A percentile compares a stretch with the other conserved stretches of the same genome.
phyloP scores from a whole-genome alignment of 2,797 vertebrate species.

The Pseudomugil tenellus region DNA sequence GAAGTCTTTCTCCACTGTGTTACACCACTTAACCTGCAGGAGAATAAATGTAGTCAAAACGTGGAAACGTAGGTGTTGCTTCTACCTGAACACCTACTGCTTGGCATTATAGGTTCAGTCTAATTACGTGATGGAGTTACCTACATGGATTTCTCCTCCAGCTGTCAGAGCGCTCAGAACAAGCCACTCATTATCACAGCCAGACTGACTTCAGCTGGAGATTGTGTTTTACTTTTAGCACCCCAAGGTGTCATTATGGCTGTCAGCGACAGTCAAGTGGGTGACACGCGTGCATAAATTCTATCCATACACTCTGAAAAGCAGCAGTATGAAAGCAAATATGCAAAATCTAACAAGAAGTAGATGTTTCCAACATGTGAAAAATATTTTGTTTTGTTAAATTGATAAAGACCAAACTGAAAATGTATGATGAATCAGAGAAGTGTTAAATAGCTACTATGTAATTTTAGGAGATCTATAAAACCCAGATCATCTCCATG shows the following conservation, averaged over 20 bases:
- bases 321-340: constrained; percentile 2
- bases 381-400: no score
- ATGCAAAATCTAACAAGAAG: constrained; percentile 5
- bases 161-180: constrained; percentile 84
- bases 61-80: constrained; percentile 87
- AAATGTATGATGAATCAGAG: no score
- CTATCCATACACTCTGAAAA: constrained; percentile 26
- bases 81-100: constrained; percentile 90
- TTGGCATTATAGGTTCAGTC: constrained; percentile 84
- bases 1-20: constrained; percentile 24
- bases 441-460: no score
- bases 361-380: no score
- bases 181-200: constrained; percentile 89
- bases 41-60: constrained; percentile 59
- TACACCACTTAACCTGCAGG: constrained; percentile 43
- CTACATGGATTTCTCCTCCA: constrained; percentile 77
- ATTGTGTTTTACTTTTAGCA: constrained; percentile 83
- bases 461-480: no score
- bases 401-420: no score
- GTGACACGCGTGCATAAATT: constrained; percentile 45
- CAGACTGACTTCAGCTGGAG: constrained; percentile 84
- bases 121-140: constrained; percentile 89
- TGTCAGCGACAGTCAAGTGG: constrained; percentile 76
- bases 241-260: constrained; percentile 87
- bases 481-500: no score